phyloP scores from a whole-genome alignment of 2,113 vertebrate species.

The Todiramphus chloris region DNA sequence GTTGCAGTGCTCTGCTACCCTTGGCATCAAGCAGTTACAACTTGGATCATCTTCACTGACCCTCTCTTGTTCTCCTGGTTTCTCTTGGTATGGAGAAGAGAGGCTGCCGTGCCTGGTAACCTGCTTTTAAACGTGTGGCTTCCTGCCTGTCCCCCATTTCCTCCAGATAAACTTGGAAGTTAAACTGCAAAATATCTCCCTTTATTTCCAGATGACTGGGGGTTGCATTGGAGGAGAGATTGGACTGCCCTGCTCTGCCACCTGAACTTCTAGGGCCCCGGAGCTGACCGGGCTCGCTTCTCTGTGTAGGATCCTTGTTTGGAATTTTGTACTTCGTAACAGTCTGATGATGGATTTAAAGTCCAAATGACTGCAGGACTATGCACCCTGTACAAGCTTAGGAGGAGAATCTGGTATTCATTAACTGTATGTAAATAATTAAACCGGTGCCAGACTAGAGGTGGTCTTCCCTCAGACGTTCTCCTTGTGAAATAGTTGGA shows the following conservation, averaged over 20 bases:
- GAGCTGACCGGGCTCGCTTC: background rate
- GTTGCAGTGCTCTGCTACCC: background rate
- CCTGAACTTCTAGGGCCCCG: background rate
- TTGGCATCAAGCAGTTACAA: fast-evolving
- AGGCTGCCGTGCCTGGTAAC: background rate
- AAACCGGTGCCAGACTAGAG: constrained; percentile 10
- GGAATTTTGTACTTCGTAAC: background rate
- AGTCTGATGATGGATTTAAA: constrained; percentile 32
- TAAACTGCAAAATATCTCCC: background rate
- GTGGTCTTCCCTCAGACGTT: background rate
- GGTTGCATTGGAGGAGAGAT: background rate
- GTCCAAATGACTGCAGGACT: constrained; percentile 49
- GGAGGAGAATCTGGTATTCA: constrained; percentile 49
- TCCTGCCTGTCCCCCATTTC: background rate
- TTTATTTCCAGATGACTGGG: background rate
- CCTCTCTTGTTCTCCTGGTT: background rate
- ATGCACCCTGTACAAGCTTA: constrained; percentile 43
- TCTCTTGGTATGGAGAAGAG: background rate
- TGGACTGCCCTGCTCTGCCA: background rate
- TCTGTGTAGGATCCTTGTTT: background rate
- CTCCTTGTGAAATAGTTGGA: background rate
- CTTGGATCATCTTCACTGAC: fast-evolving
- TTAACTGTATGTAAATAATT: constrained; percentile 70
- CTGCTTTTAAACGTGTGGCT: fast-evolving
- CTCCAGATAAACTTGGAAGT: background rate